Conservation (phyloP, 92 coral and sea anemone genomes). For the Epizoanthus rinbou region DNA sequence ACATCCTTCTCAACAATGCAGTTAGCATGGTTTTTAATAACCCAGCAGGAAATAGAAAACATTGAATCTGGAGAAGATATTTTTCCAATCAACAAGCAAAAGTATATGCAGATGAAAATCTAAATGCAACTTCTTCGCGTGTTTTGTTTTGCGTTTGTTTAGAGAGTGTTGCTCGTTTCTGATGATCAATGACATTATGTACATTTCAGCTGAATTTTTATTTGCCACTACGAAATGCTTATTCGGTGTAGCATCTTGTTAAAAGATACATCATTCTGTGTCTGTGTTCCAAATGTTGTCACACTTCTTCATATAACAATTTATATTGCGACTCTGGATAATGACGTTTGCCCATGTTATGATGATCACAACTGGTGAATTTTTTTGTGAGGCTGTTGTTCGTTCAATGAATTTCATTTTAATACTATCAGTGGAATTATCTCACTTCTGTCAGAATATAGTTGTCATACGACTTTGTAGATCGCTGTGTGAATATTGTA, state of each 20-base stretch:
- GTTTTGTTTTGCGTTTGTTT: not conserved
- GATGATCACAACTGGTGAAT: not conserved
- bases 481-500: not conserved
- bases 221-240: not conserved
- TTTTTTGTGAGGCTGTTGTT: too few species aligned
- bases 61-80: conserved; percentile 13
- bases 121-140: not conserved
- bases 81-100: conserved; percentile 1
- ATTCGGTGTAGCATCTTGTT: too few species aligned
- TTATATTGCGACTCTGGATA: too few species aligned
- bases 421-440: too few species aligned
- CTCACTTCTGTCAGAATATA: not conserved
- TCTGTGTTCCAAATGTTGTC: not conserved
- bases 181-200: conserved; percentile 7
- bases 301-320: too few species aligned
- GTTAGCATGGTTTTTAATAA: not conserved
- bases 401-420: too few species aligned
- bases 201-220: not conserved
- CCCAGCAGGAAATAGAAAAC: conserved; percentile 27
- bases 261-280: not conserved
- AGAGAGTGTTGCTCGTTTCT: not conserved
- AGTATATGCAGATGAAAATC: not conserved
- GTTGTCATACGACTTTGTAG: not conserved
- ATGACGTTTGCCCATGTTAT: not conserved
- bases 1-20: not conserved